Evolutionary conservation across 1,140 invertebrate genomes (phyloP).

Genomic region (Temnothorax longispinosus): DNA sequence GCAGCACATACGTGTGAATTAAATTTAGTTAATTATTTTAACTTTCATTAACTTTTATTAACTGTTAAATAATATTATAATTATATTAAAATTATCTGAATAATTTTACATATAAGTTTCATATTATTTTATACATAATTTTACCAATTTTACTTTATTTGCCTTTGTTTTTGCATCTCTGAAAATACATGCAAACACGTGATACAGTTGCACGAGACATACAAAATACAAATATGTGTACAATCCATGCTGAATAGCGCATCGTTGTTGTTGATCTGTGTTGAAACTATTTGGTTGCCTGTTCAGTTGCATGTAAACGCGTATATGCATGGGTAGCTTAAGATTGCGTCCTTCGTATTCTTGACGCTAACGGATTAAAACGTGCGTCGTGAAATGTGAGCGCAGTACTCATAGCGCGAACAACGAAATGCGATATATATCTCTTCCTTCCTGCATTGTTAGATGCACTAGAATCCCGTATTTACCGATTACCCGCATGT

Average conservation of each 20-base stretch:
- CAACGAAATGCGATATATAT: constrained; percentile 5
- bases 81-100: background rate
- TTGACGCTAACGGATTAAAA: constrained; percentile 24
- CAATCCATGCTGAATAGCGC: background rate
- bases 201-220: background rate
- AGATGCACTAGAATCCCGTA: background rate
- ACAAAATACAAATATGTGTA: background rate
- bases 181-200: background rate
- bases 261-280: constrained; percentile 8
- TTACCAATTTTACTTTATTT: background rate
- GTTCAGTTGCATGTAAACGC: constrained; percentile 10
- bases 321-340: background rate
- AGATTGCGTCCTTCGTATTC: constrained; percentile 3
- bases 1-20: background rate
- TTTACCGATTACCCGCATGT: background rate
- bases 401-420: background rate
- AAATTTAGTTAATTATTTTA: background rate
- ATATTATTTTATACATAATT: background rate
- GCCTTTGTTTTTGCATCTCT: background rate
- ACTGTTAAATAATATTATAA: background rate
- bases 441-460: background rate
- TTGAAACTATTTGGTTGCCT: background rate
- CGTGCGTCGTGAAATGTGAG: constrained; percentile 26
- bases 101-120: background rate
- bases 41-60: background rate